Percentiles rank a stretch among this genome's conserved stretches.
phyloP scores from a whole-genome alignment of 2,113 vertebrate genomes.

The Ranitomeya variabilis region DNA sequence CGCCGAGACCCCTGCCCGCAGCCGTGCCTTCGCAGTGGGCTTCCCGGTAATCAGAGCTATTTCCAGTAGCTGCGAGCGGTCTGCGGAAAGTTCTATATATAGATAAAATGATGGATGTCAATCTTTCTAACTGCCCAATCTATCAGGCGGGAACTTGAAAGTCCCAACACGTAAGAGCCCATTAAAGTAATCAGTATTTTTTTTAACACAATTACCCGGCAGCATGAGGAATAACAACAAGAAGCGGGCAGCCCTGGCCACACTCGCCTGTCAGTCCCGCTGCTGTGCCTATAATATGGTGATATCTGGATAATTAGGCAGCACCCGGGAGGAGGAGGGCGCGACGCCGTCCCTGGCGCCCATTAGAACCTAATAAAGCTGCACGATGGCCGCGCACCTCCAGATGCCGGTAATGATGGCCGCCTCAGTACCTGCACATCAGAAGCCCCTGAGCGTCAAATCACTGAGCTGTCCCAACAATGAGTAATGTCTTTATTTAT shows the following conservation, averaged over 20 bases:
- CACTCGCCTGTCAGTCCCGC: neutral
- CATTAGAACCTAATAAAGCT: conserved; percentile 12
- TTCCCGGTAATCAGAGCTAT: neutral
- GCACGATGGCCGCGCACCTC: neutral
- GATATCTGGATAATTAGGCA: conserved; percentile 18
- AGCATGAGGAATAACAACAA: conserved; percentile 19
- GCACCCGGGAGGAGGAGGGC: neutral
- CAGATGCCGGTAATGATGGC: conserved; percentile 14
- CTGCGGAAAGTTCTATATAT: conserved; percentile 33
- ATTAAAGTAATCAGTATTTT: conserved; percentile 52
- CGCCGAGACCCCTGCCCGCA: neutral
- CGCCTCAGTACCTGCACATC: neutral
- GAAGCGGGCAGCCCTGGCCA: neutral
- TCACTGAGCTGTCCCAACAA: conserved; percentile 6
- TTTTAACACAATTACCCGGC: conserved; percentile 38
- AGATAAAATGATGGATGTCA: conserved; percentile 49
- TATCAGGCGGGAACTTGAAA: conserved; percentile 24
- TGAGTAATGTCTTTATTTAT: conserved; percentile 43
- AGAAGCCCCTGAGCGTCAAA: conserved; percentile 1
- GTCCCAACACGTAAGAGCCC: conserved; percentile 46
- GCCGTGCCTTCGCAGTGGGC: neutral
- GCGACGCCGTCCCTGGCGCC: neutral
- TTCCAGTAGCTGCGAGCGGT: conserved; percentile 24
- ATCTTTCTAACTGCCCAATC: conserved; percentile 46
- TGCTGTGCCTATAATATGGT: neutral